These are phyloP conservation scores for Apantesis nais DNA, from an alignment of 2,888 invertebrate genomes.

Conservation along the genomic window DNA sequence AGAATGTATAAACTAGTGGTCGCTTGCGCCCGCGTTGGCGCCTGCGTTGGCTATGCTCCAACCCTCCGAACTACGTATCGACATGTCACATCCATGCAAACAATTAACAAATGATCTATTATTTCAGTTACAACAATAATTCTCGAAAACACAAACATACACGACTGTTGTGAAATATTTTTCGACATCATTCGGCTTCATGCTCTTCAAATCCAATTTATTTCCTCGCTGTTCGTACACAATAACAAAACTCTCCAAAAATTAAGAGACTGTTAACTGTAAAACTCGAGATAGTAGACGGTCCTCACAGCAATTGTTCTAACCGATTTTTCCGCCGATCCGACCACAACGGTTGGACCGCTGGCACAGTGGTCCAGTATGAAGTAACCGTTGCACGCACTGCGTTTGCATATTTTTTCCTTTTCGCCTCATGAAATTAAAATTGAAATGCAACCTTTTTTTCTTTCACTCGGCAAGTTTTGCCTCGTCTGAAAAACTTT, in stretches of 20 bases:
- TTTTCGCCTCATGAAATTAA: slow-evolving; percentile 48
- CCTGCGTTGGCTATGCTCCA: slow-evolving; percentile 68
- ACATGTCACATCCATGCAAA: slow-evolving; percentile 54
- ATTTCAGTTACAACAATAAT: slow-evolving; percentile 14
- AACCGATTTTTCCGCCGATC: slow-evolving; percentile 32
- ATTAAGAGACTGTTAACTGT: slow-evolving; percentile 16
- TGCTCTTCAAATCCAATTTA: not conserved
- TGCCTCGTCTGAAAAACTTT: too few species aligned
- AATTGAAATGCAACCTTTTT: slow-evolving; percentile 44
- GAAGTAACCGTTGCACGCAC: slow-evolving; percentile 42
- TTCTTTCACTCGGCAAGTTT: slow-evolving; percentile 21
- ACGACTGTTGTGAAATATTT: not conserved
- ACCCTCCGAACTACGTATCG: slow-evolving; percentile 54
- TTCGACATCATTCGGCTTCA: not conserved
- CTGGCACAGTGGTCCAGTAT: slow-evolving; percentile 36
- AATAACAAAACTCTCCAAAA: slow-evolving; percentile 9
- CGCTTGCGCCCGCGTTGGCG: slow-evolving; percentile 68
- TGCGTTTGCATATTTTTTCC: slow-evolving; percentile 46
- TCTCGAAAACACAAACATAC: not conserved
- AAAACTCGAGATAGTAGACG: slow-evolving; percentile 27
- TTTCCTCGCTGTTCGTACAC: not conserved
- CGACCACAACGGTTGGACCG: slow-evolving; percentile 32
- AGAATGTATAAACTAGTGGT: slow-evolving; percentile 63
- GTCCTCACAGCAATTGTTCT: slow-evolving; percentile 44
- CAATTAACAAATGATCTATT: slow-evolving; percentile 62